phyloP scores from a whole-genome alignment of 2,113 vertebrate genomes.

The Mohoua ochrocephala region DNA sequence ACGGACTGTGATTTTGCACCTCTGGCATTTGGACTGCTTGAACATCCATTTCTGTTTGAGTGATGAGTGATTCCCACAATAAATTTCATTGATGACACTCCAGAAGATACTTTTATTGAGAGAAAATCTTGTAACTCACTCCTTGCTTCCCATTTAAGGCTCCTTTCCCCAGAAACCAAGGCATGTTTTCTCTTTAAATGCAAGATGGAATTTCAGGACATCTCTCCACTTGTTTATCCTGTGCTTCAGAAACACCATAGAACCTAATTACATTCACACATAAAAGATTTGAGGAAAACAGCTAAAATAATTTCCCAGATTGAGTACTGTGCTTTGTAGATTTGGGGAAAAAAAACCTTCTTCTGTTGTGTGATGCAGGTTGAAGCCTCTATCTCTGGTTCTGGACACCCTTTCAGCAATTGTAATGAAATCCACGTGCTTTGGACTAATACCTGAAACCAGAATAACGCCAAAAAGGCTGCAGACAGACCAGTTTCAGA shows the following conservation, averaged over 20 bases:
- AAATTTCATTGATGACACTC: neutral
- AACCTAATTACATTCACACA: neutral
- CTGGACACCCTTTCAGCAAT: neutral
- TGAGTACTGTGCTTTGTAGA: neutral
- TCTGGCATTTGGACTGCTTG: neutral
- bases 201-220: neutral
- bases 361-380: neutral
- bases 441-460: neutral
- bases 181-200: neutral
- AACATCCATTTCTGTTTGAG: neutral
- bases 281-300: neutral
- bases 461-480: neutral
- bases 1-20: neutral
- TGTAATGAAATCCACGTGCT: neutral
- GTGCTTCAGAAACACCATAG: neutral
- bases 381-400: neutral
- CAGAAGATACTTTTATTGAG: neutral
- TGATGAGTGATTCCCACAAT: neutral
- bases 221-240: neutral
- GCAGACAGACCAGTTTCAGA: neutral
- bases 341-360: neutral
- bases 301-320: neutral
- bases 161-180: neutral
- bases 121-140: neutral
- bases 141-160: neutral